phyloP scores from a whole-genome alignment of 2,113 vertebrate genomes.

The Circaetus gallicus region DNA sequence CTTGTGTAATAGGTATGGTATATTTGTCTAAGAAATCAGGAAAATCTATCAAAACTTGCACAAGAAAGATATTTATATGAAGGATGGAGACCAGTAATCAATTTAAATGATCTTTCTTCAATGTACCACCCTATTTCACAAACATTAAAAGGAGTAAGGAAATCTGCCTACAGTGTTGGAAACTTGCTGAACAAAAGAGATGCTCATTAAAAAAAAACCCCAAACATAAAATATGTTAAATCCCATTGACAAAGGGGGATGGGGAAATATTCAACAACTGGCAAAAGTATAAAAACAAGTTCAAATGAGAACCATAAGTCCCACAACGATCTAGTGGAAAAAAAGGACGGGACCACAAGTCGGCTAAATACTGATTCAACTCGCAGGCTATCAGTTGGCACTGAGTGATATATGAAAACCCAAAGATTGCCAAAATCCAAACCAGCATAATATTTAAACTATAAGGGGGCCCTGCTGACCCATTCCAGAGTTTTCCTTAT shows the following conservation, averaged over 20 bases:
- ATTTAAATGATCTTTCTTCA: background rate
- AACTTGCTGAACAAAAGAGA: slow-evolving; percentile 19
- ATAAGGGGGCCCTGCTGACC: slow-evolving; percentile 27
- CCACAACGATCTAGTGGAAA: background rate
- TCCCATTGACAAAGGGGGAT: background rate
- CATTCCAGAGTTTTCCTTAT: slow-evolving; percentile 17
- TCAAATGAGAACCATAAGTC: slow-evolving; percentile 51
- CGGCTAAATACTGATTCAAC: background rate
- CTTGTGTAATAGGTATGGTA: background rate
- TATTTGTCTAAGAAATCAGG: background rate
- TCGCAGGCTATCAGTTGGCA: slow-evolving; percentile 31
- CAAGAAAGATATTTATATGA: background rate
- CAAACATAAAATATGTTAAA: slow-evolving; percentile 12
- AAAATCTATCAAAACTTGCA: background rate
- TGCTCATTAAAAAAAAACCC: background rate
- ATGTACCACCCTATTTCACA: background rate
- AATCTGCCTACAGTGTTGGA: background rate
- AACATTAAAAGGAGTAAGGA: background rate
- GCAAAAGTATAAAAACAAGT: slow-evolving; percentile 30
- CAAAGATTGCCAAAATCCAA: slow-evolving; percentile 33
- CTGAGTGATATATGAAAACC: background rate
- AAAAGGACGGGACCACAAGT: background rate
- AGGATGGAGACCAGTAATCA: background rate
- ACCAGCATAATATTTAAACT: slow-evolving; percentile 38
- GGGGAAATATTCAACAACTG: slow-evolving; percentile 34